phyloP scores from a whole-genome alignment of 2,113 vertebrate species.

The Ginglymostoma cirratum region DNA sequence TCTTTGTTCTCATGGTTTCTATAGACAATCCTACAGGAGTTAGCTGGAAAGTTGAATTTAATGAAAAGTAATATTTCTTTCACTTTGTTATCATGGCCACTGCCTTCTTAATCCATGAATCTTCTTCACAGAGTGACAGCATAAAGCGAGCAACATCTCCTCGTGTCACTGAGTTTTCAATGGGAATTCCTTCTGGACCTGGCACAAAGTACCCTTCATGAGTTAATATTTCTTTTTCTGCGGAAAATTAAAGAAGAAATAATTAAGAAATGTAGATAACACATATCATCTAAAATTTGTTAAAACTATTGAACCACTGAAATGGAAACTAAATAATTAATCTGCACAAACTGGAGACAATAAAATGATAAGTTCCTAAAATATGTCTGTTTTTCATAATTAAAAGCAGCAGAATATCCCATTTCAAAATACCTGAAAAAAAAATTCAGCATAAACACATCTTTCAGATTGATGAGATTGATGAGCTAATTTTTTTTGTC shows the following conservation, averaged over 20 bases:
- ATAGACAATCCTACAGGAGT: background rate
- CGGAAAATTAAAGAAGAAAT: conserved; percentile 33
- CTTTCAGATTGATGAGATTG: no score
- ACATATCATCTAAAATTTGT: background rate
- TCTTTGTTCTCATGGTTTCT: background rate
- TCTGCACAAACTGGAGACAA: background rate
- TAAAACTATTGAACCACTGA: no score
- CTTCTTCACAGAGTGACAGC: conserved; percentile 55
- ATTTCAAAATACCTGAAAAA: background rate
- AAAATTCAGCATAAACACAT: no score
- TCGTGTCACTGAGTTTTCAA: conserved; percentile 46
- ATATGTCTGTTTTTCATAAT: background rate
- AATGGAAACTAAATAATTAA: background rate
- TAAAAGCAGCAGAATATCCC: background rate
- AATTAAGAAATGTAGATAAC: background rate
- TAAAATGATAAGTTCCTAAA: background rate
- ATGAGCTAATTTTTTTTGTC: no score
- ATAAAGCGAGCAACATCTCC: conserved; percentile 59
- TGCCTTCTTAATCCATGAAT: conserved; percentile 57
- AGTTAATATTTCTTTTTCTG: conserved; percentile 59
- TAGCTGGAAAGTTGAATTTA: background rate
- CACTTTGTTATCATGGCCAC: conserved; percentile 48
- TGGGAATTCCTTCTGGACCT: conserved; percentile 43
- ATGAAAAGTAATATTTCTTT: background rate
- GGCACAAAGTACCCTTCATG: conserved; percentile 61